Percentiles rank a stretch among this genome's conserved stretches.
These are phyloP conservation scores for Oligia latruncula DNA, from an alignment of 2,888 invertebrate species.

Conservation along the genomic window DNA sequence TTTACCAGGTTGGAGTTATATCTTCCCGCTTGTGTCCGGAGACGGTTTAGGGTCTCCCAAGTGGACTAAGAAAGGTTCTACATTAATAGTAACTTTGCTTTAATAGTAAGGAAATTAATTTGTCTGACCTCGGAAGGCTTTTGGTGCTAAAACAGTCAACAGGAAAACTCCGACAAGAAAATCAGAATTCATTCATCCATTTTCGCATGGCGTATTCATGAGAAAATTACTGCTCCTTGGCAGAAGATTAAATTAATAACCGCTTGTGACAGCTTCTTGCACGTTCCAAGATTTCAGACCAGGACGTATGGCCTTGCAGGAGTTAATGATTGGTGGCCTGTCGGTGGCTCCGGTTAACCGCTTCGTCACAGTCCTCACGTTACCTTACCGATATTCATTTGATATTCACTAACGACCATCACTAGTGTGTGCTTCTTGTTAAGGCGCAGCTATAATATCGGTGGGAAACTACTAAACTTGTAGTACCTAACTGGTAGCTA, in stretches of 20 bases:
- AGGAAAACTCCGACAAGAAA: neutral
- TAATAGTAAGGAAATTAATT: neutral
- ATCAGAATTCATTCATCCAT: neutral
- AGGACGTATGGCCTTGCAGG: constrained; percentile 37
- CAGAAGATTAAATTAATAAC: constrained; percentile 27
- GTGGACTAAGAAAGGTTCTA: neutral
- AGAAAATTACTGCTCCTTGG: constrained; percentile 19
- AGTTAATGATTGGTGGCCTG: constrained; percentile 51
- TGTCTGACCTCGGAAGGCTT: neutral
- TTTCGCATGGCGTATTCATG: neutral
- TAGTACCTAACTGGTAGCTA: neutral
- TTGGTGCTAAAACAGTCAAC: neutral
- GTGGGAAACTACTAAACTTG: neutral
- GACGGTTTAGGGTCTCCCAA: neutral
- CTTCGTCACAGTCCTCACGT: constrained; percentile 53
- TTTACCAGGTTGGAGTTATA: neutral
- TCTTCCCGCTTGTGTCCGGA: neutral
- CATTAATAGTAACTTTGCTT: neutral
- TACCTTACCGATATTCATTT: constrained; percentile 55
- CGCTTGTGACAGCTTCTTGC: constrained; percentile 24
- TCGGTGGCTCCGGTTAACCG: constrained; percentile 38
- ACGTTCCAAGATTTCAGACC: constrained; percentile 32
- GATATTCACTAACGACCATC: constrained; percentile 52
- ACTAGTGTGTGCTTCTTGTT: constrained; percentile 28
- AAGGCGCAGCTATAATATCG: constrained; percentile 10